phyloP scores from a whole-genome alignment of 2,113 vertebrate genomes.

The Monopterus albus region DNA sequence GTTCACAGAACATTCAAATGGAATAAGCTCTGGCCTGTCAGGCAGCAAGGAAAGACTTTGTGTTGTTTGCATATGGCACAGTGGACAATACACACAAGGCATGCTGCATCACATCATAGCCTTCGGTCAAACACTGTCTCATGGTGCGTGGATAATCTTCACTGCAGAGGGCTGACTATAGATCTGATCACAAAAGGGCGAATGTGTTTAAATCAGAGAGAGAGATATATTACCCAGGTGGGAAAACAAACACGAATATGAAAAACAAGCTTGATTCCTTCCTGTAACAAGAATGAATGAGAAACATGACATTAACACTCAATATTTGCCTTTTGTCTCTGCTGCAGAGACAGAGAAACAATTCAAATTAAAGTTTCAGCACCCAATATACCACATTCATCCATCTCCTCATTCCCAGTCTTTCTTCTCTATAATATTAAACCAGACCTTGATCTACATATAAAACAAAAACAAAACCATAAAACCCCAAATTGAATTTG shows the following conservation, averaged over 20 bases:
- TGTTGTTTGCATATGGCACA: slow-evolving; percentile 59
- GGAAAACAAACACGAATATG: slow-evolving; percentile 22
- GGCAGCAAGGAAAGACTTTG: slow-evolving; percentile 56
- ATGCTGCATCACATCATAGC: slow-evolving; percentile 24
- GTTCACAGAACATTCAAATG: slow-evolving; percentile 40
- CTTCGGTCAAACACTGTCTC: slow-evolving; percentile 25
- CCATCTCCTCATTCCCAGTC: not conserved
- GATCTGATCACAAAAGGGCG: not conserved
- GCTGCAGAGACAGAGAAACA: not conserved
- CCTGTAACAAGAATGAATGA: slow-evolving; percentile 29
- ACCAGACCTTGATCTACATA: slow-evolving; percentile 6
- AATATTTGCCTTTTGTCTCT: slow-evolving; percentile 25
- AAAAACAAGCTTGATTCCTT: slow-evolving; percentile 11
- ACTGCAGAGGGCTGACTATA: not conserved
- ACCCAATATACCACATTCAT: slow-evolving; percentile 4
- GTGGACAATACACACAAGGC: slow-evolving; percentile 9
- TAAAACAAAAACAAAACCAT: slow-evolving; percentile 24
- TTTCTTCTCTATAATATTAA: slow-evolving; percentile 2
- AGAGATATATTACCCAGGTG: slow-evolving; percentile 17
- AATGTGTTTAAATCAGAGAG: slow-evolving; percentile 9
- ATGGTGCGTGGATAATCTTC: slow-evolving; percentile 12
- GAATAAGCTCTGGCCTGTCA: slow-evolving; percentile 55
- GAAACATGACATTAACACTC: slow-evolving; percentile 20
- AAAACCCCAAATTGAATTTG: slow-evolving; percentile 7
- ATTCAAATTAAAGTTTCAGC: not conserved